Evolutionary conservation across 2,888 invertebrate genomes (phyloP).

Genomic region (Epsilonema sp.): DNA sequence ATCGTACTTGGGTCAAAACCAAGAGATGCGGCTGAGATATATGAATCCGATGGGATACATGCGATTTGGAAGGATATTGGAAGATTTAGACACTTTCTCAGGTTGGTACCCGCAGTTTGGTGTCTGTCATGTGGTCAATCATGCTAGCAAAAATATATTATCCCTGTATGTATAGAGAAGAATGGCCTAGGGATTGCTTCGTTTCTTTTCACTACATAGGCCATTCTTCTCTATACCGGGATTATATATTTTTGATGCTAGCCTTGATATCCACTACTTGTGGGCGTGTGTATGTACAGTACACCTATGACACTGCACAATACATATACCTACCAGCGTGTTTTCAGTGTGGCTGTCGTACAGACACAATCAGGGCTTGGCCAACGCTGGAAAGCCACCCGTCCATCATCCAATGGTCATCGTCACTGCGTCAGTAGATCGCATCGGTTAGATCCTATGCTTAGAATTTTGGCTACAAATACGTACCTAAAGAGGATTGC

Average conservation of each 20-base stretch:
- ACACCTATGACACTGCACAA: slow-evolving; percentile 8
- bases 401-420: slow-evolving; percentile 37
- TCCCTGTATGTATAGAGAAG: not conserved
- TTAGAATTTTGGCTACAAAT: slow-evolving; percentile 11
- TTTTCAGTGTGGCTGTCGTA: slow-evolving; percentile 46
- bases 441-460: slow-evolving; percentile 38
- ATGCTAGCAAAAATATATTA: too few relatives aligned
- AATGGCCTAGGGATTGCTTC: too few relatives aligned
- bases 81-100: slow-evolving; percentile 58
- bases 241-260: not conserved
- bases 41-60: slow-evolving; percentile 31
- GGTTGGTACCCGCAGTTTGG: slow-evolving; percentile 33
- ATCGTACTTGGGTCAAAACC: too few relatives aligned
- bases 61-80: slow-evolving; percentile 48
- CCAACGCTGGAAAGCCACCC: slow-evolving; percentile 40
- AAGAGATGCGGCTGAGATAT: slow-evolving; percentile 12
- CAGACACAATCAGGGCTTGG: slow-evolving; percentile 39
- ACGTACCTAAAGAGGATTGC: slow-evolving; percentile 1
- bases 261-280: not conserved
- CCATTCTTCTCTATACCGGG: too few relatives aligned
- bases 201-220: too few relatives aligned
- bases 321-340: too few relatives aligned
- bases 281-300: not conserved
- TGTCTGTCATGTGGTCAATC: not conserved
- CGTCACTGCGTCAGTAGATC: slow-evolving; percentile 53